phyloP scores from a whole-genome alignment of 2,888 invertebrate species.

The Rhopalosiphum nymphaeae region DNA sequence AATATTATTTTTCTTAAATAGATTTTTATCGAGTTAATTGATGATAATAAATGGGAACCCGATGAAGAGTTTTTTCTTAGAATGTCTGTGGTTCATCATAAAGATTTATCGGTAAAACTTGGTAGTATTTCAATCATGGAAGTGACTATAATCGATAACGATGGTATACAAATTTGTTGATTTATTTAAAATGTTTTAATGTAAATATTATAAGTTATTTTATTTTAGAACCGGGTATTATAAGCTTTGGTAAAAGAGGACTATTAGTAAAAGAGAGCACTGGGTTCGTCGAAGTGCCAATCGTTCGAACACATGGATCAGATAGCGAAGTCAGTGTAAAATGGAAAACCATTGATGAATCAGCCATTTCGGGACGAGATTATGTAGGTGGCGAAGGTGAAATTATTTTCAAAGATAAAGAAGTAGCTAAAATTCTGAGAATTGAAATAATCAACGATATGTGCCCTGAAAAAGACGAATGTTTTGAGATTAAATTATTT shows the following conservation, averaged over 20 bases:
- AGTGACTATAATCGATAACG: slow-evolving; percentile 75
- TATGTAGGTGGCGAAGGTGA: slow-evolving; percentile 73
- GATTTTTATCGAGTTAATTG: slow-evolving; percentile 73
- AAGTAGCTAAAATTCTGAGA: slow-evolving; percentile 71
- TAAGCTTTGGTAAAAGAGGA: slow-evolving; percentile 74
- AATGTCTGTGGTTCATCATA: slow-evolving; percentile 70
- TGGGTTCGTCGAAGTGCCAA: slow-evolving; percentile 72
- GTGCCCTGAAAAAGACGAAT: slow-evolving; percentile 75
- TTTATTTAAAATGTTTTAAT: not conserved
- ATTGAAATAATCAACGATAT: slow-evolving; percentile 74
- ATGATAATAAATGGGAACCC: slow-evolving; percentile 76
- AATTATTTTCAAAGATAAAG: slow-evolving; percentile 71
- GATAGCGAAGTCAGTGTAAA: slow-evolving; percentile 73
- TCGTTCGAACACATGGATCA: slow-evolving; percentile 73
- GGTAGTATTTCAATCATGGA: slow-evolving; percentile 74
- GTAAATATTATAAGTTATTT: slow-evolving; percentile 30
- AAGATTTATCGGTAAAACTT: slow-evolving; percentile 70
- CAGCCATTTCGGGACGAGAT: slow-evolving; percentile 73
- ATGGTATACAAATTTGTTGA: slow-evolving; percentile 70
- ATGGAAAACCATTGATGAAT: slow-evolving; percentile 74
- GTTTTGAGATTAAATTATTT: slow-evolving; percentile 74
- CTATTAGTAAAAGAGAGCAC: slow-evolving; percentile 74
- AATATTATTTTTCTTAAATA: slow-evolving; percentile 64
- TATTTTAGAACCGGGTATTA: slow-evolving; percentile 73
- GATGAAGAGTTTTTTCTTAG: slow-evolving; percentile 76